Conservation (phyloP, 2,113 vertebrate genomes). For the Spermophilus dauricus region DNA sequence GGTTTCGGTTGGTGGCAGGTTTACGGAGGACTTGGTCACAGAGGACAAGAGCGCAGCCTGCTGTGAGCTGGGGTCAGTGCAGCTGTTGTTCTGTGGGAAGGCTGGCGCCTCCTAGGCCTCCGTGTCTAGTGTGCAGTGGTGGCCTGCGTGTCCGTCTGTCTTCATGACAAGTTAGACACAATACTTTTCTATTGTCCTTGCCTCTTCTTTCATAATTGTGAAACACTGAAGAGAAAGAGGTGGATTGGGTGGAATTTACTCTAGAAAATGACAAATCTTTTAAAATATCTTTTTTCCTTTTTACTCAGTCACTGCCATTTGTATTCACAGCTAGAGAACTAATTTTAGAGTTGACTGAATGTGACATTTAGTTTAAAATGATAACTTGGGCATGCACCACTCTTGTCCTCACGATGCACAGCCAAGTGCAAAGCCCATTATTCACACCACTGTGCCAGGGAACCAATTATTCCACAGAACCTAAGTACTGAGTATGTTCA, state of each 20-base stretch:
- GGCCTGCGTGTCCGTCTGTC: neutral
- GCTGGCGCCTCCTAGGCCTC: too few species aligned
- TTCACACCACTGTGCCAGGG: neutral
- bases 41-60: too few species aligned
- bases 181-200: neutral
- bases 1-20: neutral
- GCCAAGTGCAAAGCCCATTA: neutral
- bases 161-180: neutral
- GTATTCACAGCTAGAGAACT: neutral
- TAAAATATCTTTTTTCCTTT: neutral
- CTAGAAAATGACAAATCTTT: neutral
- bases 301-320: neutral
- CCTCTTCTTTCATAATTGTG: neutral
- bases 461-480: neutral
- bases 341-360: conserved; percentile 47
- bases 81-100: too few species aligned
- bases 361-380: conserved; percentile 5
- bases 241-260: neutral
- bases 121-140: neutral
- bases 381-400: neutral
- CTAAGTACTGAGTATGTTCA: neutral
- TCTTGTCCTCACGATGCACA: neutral
- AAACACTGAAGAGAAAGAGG: neutral
- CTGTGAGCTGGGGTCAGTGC: neutral
- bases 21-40: neutral